phyloP scores from a whole-genome alignment of 2,797 vertebrate genomes.

The Otus scops region DNA sequence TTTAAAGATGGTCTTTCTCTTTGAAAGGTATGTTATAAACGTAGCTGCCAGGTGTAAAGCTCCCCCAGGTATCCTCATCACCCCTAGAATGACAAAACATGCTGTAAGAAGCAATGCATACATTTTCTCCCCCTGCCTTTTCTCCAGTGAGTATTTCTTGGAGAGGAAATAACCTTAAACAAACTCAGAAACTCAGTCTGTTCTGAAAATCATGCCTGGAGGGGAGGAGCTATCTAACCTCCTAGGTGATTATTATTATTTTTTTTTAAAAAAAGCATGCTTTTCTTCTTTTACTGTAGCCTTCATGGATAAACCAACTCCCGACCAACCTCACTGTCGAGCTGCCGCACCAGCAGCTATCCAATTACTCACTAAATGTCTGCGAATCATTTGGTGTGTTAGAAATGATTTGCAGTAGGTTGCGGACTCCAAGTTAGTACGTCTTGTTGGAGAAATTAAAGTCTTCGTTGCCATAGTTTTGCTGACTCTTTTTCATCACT shows the following conservation, averaged over 20 bases:
- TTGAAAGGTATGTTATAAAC: not conserved
- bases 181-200: not conserved
- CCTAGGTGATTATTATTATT: not conserved
- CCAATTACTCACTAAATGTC: not conserved
- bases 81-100: not conserved
- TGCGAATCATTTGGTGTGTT: not conserved
- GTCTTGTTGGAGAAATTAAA: not conserved
- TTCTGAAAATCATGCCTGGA: not conserved
- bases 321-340: not conserved
- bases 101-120: not conserved
- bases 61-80: not conserved
- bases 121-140: not conserved
- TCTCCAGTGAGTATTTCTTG: not conserved
- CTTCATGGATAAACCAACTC: not conserved
- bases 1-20: not conserved
- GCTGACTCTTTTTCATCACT: not conserved
- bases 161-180: not conserved
- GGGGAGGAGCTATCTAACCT: not conserved
- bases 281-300: not conserved
- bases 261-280: not conserved
- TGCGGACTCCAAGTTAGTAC: not conserved
- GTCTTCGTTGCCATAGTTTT: not conserved
- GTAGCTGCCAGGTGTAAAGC: not conserved
- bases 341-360: not conserved
- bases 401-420: not conserved